Conservation (phyloP, 2,888 invertebrate genomes). For the Polyploca ridens region DNA sequence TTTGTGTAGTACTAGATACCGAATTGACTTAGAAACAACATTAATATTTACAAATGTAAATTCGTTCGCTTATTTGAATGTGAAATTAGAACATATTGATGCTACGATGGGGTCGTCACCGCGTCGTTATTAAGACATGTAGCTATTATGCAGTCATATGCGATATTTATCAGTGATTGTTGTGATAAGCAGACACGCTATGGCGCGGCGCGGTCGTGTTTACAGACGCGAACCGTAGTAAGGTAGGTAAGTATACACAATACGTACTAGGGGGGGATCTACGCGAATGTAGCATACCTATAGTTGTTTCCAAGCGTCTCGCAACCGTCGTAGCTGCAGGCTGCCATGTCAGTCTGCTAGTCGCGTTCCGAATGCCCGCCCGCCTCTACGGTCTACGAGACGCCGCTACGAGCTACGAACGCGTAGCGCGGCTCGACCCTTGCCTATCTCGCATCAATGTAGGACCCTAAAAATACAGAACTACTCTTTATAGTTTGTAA, state of each 20-base stretch:
- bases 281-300: conserved; percentile 9
- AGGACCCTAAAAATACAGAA: not conserved
- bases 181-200: conserved; percentile 54
- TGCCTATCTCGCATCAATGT: not conserved
- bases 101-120: not conserved
- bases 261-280: not conserved
- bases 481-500: not conserved
- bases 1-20: not conserved
- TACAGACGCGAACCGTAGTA: conserved; percentile 46
- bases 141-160: conserved; percentile 46
- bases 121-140: conserved; percentile 1
- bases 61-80: conserved; percentile 1
- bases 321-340: conserved; percentile 20
- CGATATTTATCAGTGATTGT: conserved; percentile 49
- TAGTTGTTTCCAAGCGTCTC: conserved; percentile 32
- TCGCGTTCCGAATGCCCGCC: conserved; percentile 55
- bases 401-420: conserved; percentile 56
- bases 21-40: not conserved
- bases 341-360: conserved; percentile 48
- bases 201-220: conserved; percentile 48
- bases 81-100: not conserved
- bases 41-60: not conserved
- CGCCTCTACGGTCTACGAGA: conserved; percentile 45
- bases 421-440: conserved; percentile 38
- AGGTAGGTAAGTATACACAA: conserved; percentile 23